Base-by-base conservation (phyloP, 2,113 vertebrate genomes). In the Scopus umbretta region DNA sequence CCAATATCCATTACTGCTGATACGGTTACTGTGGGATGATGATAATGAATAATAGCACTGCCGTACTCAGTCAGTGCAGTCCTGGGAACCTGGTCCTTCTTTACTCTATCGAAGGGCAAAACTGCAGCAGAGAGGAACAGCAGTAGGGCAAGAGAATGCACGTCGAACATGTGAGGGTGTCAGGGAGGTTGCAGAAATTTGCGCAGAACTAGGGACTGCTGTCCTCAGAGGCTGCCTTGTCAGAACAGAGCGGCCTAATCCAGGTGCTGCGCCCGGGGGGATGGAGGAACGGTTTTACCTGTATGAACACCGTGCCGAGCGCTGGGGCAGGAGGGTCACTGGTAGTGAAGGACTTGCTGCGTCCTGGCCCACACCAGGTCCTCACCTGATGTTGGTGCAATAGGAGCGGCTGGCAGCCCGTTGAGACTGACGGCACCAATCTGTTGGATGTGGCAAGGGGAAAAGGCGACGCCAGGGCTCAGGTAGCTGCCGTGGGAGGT, bases 361-460 rank as follows among this genome's bases (percentile, higher is more conserved):
- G 0, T 21, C 70, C 86, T 5, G n/a, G 68, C 59, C 59, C 38
- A 5, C 21, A 19, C 34, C 32, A 25, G 53, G 97, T 96, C 92
- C 98, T 98, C 98, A 99, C 99, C 99, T 97, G 99, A 99, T 92
- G 99, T 96, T 62, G 98, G 98, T 95, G 99, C 97, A 32, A 99
- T 98, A 67, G 99, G 98, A 3, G 99, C 91, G 84, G 98, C 98
- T 3, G 98, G 99, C 95, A 99, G 99, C 96, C 99, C 99, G 16
- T 99, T 99, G 96, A 99, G 98, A 98, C 99, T 99, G 98, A 99
- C 98, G 30, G 99, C 99, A 16, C 99, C 99, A 62, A 99, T 99
- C 98, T 99, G 99, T 97, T 99, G 99, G 97, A 99, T 99, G 97
- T 99, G 99, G 67, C 99, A 99, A 16, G 99, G 98, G 13, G 99